Evolutionary conservation across 2,797 vertebrate genomes (phyloP), one percentile per base, ranked within the genome.

Genomic region (Alectoris magna): DNA sequence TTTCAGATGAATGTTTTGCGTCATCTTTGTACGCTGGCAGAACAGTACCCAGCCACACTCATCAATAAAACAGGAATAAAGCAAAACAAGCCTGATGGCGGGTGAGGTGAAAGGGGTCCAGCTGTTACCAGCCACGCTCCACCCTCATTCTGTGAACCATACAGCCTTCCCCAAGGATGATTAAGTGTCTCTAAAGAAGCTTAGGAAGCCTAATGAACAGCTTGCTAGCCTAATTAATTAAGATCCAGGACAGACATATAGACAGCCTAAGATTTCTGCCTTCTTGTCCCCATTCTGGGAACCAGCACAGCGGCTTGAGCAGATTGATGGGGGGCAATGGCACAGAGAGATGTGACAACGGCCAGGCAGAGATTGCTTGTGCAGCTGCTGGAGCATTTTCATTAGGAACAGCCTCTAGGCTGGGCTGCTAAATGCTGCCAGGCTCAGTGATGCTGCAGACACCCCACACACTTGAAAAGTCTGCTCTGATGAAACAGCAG

Each of bases 131-230:
- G 44, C 63, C 55, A 66, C 70, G 59, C 34, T 71, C 56, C 36
- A 39, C 71, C 56, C 68, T 26, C 36, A 34, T 38, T 78, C 0
- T 43, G 38, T 79, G 56, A 91, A 27, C 44, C 29, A 60, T 46
- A 34, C 34, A 43, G 74, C 59, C 64, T 74, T 44, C 75, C 24
- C 36, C 36, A 63, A 82, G 12, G 70, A 72, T 78, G 89, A 95
- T 94, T 91, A 93, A 80, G 75, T 71, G 64, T 59, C 77, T 78
- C 78, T 53, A 91, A 96, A 95, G 95, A 36, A 93, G 94, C 91
- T 92, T 94, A 89, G 58, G 66, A 24, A 73, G 90, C 73, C 93
- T 95, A 94, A 93, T 95, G 88, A 94, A 86, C 69, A 74, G 63
- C 68, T 76, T 73, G 58, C 75, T 62, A 66, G 51, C 73, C 95